Base-by-base conservation (phyloP, 2,888 invertebrate genomes). In the Ischnus inquisitorius region DNA sequence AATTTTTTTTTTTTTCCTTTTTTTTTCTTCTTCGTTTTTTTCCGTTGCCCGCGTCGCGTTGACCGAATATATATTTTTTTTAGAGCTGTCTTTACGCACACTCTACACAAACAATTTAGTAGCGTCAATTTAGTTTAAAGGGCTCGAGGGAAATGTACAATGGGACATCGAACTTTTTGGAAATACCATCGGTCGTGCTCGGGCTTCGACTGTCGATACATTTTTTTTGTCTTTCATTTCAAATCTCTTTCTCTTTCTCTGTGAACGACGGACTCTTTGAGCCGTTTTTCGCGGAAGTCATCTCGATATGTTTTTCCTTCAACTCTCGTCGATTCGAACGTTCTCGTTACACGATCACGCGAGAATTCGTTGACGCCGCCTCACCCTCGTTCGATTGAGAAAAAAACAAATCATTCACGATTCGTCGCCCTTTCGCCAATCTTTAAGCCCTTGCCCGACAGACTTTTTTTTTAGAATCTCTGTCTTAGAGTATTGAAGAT, bases 401-500 rank as follows among this genome's bases (percentile, higher is more conserved):
- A 22, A 48, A 51, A 22, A 54, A 54, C 14, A 41, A 71, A 54
- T 34, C 6, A 43, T 54, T 75, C 43, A 82, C 77, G 65, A 54
- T 68, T 46, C 34, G 1, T n/a, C 69, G 34, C 65, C 67, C 68
- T 69, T 74, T 83, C 68, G 69, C 75, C 79, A 84, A 69, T 79
- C 74, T 82, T 65, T 16, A 54, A 72, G 46, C 46, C 54, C 68
- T 69, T 5, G 43, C 51, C 69, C 57, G 43, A 54, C 51, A 67
- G 25, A 34, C 43, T 41, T 57, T 75, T 75, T 48, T 84, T 86
- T 87, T 86, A 86, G 86, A 86, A 86, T 87, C 87, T 87, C 87
- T 85, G 85, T 67, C 86, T 87, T 92, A 92, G 90, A 92, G 90
- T 93, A 93, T 92, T 92, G 92, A 92, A 93, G 92, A 93, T 93